Evolutionary conservation across 1,140 invertebrate species (phyloP).

Genomic region (Zaprionus africanus): DNA sequence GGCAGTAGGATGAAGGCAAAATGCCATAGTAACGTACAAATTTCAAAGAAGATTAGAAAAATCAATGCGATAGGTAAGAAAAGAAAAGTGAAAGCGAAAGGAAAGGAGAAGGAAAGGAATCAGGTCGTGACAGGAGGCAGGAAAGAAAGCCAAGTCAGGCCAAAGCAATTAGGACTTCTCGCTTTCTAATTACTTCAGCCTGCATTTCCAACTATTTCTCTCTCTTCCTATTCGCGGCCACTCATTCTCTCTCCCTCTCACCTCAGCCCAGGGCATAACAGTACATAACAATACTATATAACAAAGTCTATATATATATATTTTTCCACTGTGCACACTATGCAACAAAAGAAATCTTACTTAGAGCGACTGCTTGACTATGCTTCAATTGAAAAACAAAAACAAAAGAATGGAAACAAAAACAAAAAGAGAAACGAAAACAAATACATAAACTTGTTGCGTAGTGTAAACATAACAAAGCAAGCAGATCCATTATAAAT

Average conservation of each 20-base stretch:
- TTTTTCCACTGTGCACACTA: conserved; percentile 53
- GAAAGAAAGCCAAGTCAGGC: not conserved
- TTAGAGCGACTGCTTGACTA: conserved; percentile 14
- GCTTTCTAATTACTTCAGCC: conserved; percentile 29
- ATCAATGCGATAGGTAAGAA: no score
- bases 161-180: not conserved
- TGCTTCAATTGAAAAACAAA: not conserved
- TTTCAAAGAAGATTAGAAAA: not conserved
- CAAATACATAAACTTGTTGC: conserved; percentile 8
- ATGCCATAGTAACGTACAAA: not conserved
- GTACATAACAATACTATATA: conserved; percentile 30
- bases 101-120: not conserved
- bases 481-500: conserved; percentile 19
- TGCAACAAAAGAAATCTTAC: conserved; percentile 19
- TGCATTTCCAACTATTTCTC: conserved; percentile 16
- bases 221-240: not conserved
- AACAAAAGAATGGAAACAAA: not conserved
- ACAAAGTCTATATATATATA: conserved; percentile 32
- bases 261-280: conserved; percentile 31
- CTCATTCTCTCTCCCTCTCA: not conserved
- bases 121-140: not conserved
- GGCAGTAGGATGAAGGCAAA: no score
- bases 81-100: not conserved
- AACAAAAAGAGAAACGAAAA: not conserved
- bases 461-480: conserved; percentile 13